These are phyloP conservation scores for Rhipidura dahli DNA, from an alignment of 2,113 vertebrate genomes.

Conservation along the genomic window DNA sequence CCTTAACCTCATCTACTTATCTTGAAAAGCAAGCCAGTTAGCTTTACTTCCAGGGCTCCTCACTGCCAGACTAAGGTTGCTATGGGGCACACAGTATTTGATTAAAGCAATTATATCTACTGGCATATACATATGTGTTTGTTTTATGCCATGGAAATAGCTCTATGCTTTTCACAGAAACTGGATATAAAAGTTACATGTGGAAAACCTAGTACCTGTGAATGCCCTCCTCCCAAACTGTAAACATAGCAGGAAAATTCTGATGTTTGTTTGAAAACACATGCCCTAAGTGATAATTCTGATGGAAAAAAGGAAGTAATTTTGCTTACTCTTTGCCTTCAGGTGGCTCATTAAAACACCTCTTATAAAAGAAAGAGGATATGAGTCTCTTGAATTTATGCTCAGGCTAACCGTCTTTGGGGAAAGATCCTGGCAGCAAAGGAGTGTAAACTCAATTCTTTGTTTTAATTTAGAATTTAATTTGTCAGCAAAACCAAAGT, in stretches of 20 bases:
- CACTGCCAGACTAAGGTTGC: slow-evolving; percentile 11
- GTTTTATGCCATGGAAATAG: neutral
- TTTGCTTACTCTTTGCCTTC: slow-evolving; percentile 46
- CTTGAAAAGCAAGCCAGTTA: neutral
- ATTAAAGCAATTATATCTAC: slow-evolving; percentile 17
- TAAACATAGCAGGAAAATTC: neutral
- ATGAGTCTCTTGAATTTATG: neutral
- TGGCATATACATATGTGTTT: neutral
- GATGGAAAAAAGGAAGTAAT: slow-evolving; percentile 42
- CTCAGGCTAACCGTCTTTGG: neutral
- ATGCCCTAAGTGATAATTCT: slow-evolving; percentile 38
- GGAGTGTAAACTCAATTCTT: slow-evolving; percentile 18
- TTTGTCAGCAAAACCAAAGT: slow-evolving; percentile 55
- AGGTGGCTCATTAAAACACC: slow-evolving; percentile 52
- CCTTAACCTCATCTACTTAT: neutral
- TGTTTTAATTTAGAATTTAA: slow-evolving; percentile 53
- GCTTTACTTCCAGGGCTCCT: neutral
- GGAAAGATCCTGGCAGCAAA: slow-evolving; percentile 31
- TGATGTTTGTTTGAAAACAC: slow-evolving; percentile 43
- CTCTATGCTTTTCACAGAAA: neutral
- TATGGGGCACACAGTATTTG: neutral
- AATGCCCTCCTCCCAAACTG: slow-evolving; percentile 4
- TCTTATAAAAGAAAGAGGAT: slow-evolving; percentile 5
- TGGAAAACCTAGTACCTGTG: neutral
- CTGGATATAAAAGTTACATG: neutral